A percentile compares a stretch with the other conserved stretches of the same genome.
Evolutionary conservation across 2,797 vertebrate species (phyloP).

Genomic region (Morus bassanus): DNA sequence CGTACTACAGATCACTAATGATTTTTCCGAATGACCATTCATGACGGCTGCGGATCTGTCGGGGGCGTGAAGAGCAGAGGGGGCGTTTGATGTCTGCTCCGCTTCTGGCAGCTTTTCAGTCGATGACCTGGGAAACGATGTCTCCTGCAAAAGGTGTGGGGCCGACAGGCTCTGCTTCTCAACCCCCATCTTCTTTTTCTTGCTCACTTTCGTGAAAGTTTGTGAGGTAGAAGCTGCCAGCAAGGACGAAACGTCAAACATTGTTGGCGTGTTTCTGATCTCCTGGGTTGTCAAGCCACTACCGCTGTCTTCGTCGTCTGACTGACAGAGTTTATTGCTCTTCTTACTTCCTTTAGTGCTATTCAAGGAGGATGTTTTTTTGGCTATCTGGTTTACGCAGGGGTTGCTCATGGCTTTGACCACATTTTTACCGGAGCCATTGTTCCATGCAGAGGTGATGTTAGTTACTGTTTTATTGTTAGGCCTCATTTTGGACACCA

Average conservation of each 20-base stretch:
- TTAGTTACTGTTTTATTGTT: conserved; percentile 71
- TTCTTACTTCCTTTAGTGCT: conserved; percentile 69
- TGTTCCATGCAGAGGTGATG: conserved; percentile 86
- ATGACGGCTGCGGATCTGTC: conserved; percentile 46
- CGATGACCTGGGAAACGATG: fast-evolving
- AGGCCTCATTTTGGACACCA: conserved; percentile 85
- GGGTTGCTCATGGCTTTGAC: conserved; percentile 52
- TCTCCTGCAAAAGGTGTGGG: background rate
- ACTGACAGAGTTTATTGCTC: conserved; percentile 43
- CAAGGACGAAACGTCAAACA: conserved; percentile 88
- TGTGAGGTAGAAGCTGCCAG: conserved; percentile 78
- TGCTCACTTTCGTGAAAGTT: conserved; percentile 78
- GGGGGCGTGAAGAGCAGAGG: background rate
- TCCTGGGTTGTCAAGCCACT: conserved; percentile 80
- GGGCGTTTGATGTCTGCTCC: background rate
- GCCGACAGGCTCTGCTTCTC: conserved; percentile 56
- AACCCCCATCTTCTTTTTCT: conserved; percentile 82
- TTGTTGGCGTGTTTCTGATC: conserved; percentile 82
- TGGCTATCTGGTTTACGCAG: conserved; percentile 72
- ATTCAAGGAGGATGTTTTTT: conserved; percentile 73
- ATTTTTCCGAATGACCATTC: conserved; percentile 83
- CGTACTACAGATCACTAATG: background rate
- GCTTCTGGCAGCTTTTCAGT: conserved; percentile 77
- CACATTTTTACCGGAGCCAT: conserved; percentile 72
- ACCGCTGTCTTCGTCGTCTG: conserved; percentile 69